Conservation (phyloP, 2,888 invertebrate genomes). For the Phortica magna region DNA sequence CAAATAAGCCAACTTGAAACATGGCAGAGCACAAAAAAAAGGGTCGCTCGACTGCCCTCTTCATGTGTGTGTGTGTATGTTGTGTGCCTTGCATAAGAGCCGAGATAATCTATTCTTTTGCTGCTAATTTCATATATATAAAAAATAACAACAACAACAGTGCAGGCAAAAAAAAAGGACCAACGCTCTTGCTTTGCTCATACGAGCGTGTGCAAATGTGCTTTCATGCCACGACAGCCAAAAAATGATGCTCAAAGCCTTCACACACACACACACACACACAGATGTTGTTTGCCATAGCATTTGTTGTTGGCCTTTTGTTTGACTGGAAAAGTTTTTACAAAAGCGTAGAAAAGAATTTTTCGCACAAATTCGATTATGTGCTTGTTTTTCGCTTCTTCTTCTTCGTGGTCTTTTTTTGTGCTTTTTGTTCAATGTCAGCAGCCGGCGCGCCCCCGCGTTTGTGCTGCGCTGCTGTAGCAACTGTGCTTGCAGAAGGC, state of each 20-base stretch:
- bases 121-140: slow-evolving; percentile 66
- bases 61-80: neutral
- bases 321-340: no score
- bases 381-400: slow-evolving; percentile 32
- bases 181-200: slow-evolving; percentile 38
- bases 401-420: neutral
- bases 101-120: slow-evolving; percentile 71
- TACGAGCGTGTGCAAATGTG: slow-evolving; percentile 66
- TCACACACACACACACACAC: neutral
- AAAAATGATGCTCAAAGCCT: neutral
- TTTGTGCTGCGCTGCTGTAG: no score
- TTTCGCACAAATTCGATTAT: slow-evolving; percentile 67
- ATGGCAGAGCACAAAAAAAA: slow-evolving; percentile 38
- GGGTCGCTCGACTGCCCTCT: slow-evolving; percentile 40
- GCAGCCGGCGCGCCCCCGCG: neutral
- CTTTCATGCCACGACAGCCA: slow-evolving; percentile 47
- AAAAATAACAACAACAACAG: slow-evolving; percentile 9
- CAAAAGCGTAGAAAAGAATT: slow-evolving; percentile 48
- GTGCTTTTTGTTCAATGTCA: slow-evolving; percentile 10
- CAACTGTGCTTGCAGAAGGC: neutral
- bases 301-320: neutral
- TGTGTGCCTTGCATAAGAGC: slow-evolving; percentile 20
- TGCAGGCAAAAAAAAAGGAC: neutral
- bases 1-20: neutral
- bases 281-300: neutral